Percentiles rank a stretch among this genome's conserved stretches.
These are phyloP conservation scores for Elaphurus davidianus DNA, from an alignment of 2,113 vertebrate genomes.

Conservation along the genomic window DNA sequence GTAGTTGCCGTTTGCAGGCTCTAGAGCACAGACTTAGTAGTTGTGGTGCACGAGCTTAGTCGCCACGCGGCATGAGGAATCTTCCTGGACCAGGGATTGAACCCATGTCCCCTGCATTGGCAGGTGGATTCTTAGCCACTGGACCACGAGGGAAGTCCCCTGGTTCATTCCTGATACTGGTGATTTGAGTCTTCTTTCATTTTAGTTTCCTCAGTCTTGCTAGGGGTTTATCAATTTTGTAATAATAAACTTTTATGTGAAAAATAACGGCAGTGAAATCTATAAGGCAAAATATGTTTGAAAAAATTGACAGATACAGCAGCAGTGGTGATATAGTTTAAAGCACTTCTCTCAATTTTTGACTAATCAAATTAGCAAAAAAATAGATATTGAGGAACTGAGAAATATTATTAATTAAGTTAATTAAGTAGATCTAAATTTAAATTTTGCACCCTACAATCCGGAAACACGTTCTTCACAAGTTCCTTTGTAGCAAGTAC, in stretches of 20 bases:
- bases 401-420: slow-evolving; percentile 27
- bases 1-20: background rate
- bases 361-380: slow-evolving; percentile 50
- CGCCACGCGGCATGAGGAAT: accelerated
- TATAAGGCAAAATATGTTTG: background rate
- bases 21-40: background rate
- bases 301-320: background rate
- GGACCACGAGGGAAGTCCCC: background rate
- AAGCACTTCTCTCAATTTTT: background rate
- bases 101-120: background rate
- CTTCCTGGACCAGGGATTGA: background rate
- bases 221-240: background rate
- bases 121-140: background rate
- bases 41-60: background rate
- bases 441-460: background rate
- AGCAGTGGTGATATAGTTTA: background rate
- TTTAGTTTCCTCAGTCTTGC: background rate
- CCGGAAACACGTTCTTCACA: background rate
- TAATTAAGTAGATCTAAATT: slow-evolving; percentile 40
- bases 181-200: background rate
- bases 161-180: background rate
- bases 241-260: background rate
- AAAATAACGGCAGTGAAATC: background rate
- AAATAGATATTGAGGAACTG: slow-evolving; percentile 51
- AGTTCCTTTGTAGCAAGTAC: background rate